Base-by-base conservation (phyloP, 2,113 vertebrate genomes). In the Columba livia region DNA sequence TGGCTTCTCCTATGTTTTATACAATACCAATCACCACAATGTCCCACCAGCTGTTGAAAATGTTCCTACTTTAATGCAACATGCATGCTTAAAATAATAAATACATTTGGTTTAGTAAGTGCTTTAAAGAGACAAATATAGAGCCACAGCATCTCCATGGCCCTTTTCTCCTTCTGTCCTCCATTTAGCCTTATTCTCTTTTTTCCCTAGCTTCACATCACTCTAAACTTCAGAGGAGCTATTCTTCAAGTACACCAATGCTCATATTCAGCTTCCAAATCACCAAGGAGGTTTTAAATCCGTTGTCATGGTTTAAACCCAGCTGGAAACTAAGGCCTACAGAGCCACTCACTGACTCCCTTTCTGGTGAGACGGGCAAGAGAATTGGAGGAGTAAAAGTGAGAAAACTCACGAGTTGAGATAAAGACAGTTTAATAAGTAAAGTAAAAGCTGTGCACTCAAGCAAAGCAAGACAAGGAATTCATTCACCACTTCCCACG, bases 1-100 rank as follows among this genome's bases (percentile, higher is more conserved):
- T 69, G 36, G 7, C 4, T 56, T 13, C 23, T 58, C 31, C 15
- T 66, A 5, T 31, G 6, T n/a, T 92, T 69, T 53, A 14, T 24
- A 28, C 12, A 23, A 24, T 25, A 42, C 1, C 34, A 36, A 31
- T 7, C 21, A 56, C 5, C 2, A 0, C 1, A 1, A 16, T 44
- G 25, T 25, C 16, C 11, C 11, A 47, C n/a, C 12, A 50, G 3
- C 10, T 16, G 1, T 25, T 64, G n/a, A 86, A 73, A 74, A 38
- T 54, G 6, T 25, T n/a, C 15, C n/a, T 36, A 71, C 2, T 54
- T 38, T 23, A 80, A 42, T 31, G 21, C 9, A 66, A 71, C 4
- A 18, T 9, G 26, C 12, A 36, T 31, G 8, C 10, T 23, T 54
- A 36, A 65, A 74, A 54, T 42, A 25, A 40, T 32, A 29, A 51